These are phyloP conservation scores for Lordiphosa fenestrarum DNA, from an alignment of 2,888 invertebrate genomes.

Conservation along the genomic window DNA sequence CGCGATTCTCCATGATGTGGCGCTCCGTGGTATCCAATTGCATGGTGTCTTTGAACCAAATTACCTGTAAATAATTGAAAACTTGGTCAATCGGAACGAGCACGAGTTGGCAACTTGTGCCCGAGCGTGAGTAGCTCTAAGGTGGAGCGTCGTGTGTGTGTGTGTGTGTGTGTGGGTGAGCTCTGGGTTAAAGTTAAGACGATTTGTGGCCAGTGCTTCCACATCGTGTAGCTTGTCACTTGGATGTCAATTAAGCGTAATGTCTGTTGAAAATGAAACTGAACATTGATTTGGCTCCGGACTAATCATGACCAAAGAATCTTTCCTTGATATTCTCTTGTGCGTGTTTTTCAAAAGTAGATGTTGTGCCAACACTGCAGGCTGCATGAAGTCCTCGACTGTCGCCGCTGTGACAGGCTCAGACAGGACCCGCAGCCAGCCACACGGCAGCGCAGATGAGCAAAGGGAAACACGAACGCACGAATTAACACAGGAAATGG, in stretches of 20 bases:
- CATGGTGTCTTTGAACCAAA: slow-evolving; percentile 86
- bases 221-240: slow-evolving; percentile 33
- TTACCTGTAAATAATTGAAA: slow-evolving; percentile 81
- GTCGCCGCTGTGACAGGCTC: slow-evolving; percentile 55
- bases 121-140: not conserved
- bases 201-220: slow-evolving; percentile 36
- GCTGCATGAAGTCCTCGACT: slow-evolving; percentile 33
- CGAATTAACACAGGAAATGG: slow-evolving; percentile 63
- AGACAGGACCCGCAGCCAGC: slow-evolving; percentile 32
- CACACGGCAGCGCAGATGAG: slow-evolving; percentile 37
- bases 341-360: slow-evolving; percentile 45
- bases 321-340: slow-evolving; percentile 31
- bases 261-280: slow-evolving; percentile 38
- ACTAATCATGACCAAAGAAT: slow-evolving; percentile 5
- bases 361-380: slow-evolving; percentile 37
- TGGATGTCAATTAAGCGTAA: slow-evolving; percentile 40
- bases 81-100: slow-evolving; percentile 56
- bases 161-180: slow-evolving; percentile 24
- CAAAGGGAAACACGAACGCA: slow-evolving; percentile 51
- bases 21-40: slow-evolving; percentile 85
- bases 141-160: slow-evolving; percentile 3
- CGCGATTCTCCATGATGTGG: slow-evolving; percentile 85
- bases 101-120: slow-evolving; percentile 8
- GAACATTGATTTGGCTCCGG: slow-evolving; percentile 43
- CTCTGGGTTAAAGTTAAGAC: slow-evolving; percentile 34